Percentiles rank a stretch among this genome's conserved stretches.
Evolutionary conservation across 2,113 vertebrate genomes (phyloP).

Genomic region (Python bivittatus): DNA sequence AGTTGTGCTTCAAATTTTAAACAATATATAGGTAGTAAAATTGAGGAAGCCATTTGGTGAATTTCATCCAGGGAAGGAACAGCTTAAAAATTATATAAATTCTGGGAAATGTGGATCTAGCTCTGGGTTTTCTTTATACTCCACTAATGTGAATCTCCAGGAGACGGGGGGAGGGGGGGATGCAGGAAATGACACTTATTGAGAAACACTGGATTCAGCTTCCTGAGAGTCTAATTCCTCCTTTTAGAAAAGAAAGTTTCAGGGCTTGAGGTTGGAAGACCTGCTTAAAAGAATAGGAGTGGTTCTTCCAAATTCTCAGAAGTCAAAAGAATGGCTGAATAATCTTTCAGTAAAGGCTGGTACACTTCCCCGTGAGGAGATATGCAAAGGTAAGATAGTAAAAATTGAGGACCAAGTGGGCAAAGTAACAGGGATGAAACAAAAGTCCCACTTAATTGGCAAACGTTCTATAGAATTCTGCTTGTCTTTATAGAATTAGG

Average conservation of each 20-base stretch:
- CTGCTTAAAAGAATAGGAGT: no score
- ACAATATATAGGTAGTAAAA: no score
- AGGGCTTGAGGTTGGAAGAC: background rate
- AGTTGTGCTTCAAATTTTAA: no score
- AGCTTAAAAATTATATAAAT: no score
- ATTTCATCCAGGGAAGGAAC: no score
- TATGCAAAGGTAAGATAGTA: background rate
- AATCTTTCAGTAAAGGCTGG: background rate
- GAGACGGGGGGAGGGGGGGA: no score
- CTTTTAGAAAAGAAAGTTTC: background rate
- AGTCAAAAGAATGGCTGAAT: background rate
- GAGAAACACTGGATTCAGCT: background rate
- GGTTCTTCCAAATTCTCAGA: background rate
- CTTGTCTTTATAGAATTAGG: background rate
- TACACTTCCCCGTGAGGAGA: no score
- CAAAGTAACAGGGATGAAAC: background rate
- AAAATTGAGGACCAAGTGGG: background rate
- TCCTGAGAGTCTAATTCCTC: background rate
- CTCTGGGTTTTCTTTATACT: background rate
- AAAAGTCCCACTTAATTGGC: background rate
- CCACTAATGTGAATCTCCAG: no score
- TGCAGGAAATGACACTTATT: background rate
- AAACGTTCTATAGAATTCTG: background rate
- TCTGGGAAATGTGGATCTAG: no score
- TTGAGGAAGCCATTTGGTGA: no score